Conservation (phyloP, 2,113 vertebrate species). For the Oxygymnocypris stewartii region DNA sequence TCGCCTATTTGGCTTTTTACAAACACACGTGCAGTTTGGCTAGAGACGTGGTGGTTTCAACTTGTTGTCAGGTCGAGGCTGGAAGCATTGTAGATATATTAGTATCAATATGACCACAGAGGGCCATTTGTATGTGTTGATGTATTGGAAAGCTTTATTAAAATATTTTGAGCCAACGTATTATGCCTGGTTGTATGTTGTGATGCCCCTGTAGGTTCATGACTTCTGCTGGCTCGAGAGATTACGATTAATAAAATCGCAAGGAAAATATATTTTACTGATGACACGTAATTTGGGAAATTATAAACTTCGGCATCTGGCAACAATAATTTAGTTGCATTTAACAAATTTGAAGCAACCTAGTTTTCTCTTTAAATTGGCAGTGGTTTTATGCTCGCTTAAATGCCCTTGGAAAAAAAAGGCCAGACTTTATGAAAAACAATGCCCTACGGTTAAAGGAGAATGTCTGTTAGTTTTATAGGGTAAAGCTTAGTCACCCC, state of each 20-base stretch:
- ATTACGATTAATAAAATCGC: neutral
- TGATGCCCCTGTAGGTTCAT: neutral
- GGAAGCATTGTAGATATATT: slow-evolving; percentile 85
- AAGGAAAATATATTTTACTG: neutral
- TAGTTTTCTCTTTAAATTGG: slow-evolving; percentile 21
- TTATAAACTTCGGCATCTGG: neutral
- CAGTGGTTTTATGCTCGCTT: slow-evolving; percentile 76
- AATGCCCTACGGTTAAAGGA: slow-evolving; percentile 73
- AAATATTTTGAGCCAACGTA: slow-evolving; percentile 97
- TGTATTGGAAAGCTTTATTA: slow-evolving; percentile 99
- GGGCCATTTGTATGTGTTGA: slow-evolving; percentile 94
- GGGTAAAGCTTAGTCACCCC: slow-evolving; percentile 81
- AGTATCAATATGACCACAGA: slow-evolving; percentile 86
- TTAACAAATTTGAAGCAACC: neutral
- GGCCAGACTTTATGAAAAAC: slow-evolving; percentile 72
- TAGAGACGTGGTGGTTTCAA: slow-evolving; percentile 74
- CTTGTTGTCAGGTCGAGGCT: slow-evolving; percentile 84
- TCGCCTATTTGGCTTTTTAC: slow-evolving; percentile 63
- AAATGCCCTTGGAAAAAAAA: slow-evolving; percentile 71
- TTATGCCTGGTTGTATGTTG: slow-evolving; percentile 62
- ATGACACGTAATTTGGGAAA: neutral
- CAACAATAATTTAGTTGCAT: neutral
- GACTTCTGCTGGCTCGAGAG: neutral
- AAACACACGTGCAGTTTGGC: slow-evolving; percentile 71
- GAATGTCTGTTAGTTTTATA: slow-evolving; percentile 80